phyloP scores from a whole-genome alignment of 2,888 invertebrate species.

The Creontiades dilutus region DNA sequence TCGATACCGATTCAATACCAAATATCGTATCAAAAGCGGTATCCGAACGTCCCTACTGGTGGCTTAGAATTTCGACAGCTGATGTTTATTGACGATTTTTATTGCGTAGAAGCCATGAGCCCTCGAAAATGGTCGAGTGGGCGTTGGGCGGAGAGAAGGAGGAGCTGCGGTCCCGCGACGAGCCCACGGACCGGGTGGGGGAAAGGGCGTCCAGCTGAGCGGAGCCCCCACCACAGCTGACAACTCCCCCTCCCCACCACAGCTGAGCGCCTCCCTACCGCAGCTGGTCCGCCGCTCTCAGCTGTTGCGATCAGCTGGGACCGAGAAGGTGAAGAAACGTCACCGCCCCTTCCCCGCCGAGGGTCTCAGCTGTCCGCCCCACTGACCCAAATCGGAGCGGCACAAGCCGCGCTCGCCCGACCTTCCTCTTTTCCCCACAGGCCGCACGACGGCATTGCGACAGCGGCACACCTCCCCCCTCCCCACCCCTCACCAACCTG shows the following conservation, averaged over 20 bases:
- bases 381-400: slow-evolving; percentile 33
- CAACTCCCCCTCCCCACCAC: background rate
- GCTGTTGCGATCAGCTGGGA: slow-evolving; percentile 49
- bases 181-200: background rate
- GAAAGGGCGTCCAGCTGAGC: background rate
- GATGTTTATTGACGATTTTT: slow-evolving; percentile 2
- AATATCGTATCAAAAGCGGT: no score
- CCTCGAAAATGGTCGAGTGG: slow-evolving; percentile 1
- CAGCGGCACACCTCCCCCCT: background rate
- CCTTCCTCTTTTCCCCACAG: background rate
- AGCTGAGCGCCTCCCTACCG: background rate
- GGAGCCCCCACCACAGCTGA: background rate
- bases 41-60: no score
- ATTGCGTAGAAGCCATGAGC: slow-evolving; percentile 6
- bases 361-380: slow-evolving; percentile 47
- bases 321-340: background rate
- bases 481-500: background rate
- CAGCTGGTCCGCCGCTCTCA: slow-evolving; percentile 24
- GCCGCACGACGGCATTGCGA: slow-evolving; percentile 46
- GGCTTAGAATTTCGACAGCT: background rate
- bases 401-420: background rate
- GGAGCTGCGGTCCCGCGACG: background rate
- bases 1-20: no score
- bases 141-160: slow-evolving; percentile 26
- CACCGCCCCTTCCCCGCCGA: background rate